Evolutionary conservation across 2,797 vertebrate species (phyloP).

Genomic region (Sphenodon punctatus): DNA sequence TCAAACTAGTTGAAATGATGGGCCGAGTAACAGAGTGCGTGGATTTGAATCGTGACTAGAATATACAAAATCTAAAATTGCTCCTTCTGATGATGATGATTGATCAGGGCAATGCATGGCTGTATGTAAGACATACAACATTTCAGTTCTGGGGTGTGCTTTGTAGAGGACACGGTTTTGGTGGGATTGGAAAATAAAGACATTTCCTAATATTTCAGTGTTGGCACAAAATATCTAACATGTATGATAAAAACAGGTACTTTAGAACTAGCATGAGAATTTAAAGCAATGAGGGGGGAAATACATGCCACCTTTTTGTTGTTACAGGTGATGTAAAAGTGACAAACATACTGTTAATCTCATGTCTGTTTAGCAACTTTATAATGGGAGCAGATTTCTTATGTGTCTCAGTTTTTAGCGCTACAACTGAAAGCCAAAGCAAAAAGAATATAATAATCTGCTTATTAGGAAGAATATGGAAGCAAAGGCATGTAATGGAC

Average conservation of each 20-base stretch:
- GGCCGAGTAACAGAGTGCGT: not conserved
- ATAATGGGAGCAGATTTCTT: no score
- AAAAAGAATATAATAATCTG: not conserved
- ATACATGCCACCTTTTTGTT: not conserved
- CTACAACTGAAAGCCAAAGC: not conserved
- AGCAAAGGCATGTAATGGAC: not conserved
- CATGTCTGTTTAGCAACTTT: no score
- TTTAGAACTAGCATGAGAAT: not conserved
- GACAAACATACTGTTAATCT: not conserved
- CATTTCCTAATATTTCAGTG: not conserved
- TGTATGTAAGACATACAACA: no score
- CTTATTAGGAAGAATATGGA: not conserved
- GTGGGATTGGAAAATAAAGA: not conserved
- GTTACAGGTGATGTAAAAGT: not conserved
- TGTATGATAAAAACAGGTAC: not conserved
- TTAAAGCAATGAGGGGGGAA: conserved; percentile 4
- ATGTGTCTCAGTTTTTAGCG: not conserved
- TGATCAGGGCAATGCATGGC: no score
- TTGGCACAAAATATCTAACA: not conserved
- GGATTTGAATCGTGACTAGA: not conserved
- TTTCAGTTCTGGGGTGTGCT: no score
- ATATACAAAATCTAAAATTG: conserved; percentile 1
- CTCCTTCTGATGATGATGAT: not conserved
- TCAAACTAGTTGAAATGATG: not conserved
- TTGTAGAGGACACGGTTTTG: not conserved